A percentile compares a stretch with the other conserved stretches of the same genome.
Conservation (phyloP, 2,797 vertebrate genomes). For the Alca torda region DNA sequence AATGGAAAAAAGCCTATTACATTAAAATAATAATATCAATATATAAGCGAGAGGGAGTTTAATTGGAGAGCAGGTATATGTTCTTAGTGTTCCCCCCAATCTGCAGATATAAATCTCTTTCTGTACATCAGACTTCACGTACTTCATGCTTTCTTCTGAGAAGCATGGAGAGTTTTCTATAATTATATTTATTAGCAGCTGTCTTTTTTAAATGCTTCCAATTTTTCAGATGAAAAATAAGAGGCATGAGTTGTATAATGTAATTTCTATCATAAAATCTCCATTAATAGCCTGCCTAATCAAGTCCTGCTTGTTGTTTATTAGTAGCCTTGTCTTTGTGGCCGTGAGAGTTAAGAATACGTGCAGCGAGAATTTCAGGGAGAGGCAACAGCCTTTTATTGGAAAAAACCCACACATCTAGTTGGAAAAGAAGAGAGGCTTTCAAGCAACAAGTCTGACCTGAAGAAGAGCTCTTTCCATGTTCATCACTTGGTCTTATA, state of each 20-base stretch:
- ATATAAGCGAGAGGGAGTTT: not conserved
- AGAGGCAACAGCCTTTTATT: not conserved
- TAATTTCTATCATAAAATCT: slow-evolving; percentile 5
- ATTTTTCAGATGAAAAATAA: not conserved
- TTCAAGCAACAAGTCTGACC: not conserved
- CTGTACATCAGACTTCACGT: not conserved
- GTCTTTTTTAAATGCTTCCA: not conserved
- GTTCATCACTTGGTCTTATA: not conserved
- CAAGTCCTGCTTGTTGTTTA: not conserved
- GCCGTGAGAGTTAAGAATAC: not conserved
- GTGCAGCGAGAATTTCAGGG: not conserved
- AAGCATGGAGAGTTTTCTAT: not conserved
- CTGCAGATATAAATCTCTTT: not conserved
- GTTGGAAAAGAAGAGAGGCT: not conserved
- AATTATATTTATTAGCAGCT: not conserved
- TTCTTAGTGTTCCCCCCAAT: not conserved
- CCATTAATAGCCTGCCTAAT: not conserved
- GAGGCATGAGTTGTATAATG: not conserved
- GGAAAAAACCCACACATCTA: not conserved
- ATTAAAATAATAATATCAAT: not conserved
- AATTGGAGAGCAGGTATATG: not conserved
- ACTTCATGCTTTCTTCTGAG: not conserved
- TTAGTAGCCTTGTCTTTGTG: not conserved
- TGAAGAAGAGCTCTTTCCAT: not conserved
- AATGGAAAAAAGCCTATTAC: not conserved